Evolutionary conservation across 2,888 invertebrate species (phyloP), one percentile per base, ranked within the genome.

Genomic region (Tetranychus truncatus): DNA sequence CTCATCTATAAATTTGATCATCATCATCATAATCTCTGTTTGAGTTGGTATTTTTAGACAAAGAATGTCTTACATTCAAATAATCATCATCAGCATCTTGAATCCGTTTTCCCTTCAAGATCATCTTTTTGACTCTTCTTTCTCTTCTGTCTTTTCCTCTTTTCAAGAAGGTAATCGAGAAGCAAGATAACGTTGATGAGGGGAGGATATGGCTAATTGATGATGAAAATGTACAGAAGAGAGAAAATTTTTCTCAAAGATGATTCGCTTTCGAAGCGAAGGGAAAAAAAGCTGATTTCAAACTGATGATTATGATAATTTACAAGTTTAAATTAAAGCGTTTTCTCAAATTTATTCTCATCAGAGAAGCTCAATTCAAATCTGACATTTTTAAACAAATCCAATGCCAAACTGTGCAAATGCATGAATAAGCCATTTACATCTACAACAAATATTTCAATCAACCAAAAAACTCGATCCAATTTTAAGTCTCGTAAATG

Each of bases 171-270:
- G 34, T 34, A 34, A 34, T 3, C 34, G 55, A 15, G 15, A 55
- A 55, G 9, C 15, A 55, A 55, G 55, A 55, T 55, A 55, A 55
- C 15, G 55, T 15, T 55, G 55, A 55, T 55, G 55, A 55, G 55
- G 55, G 55, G 55, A 55, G 55, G 55, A 55, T 55, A 55, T 55
- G 55, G 55, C 55, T 55, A 55, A 55, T 55, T 55, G 55, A 55
- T 55, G 55, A 55, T 55, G 55, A 55, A 55, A 15, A 55, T 15
- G 55, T 5, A 15, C 11, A 55, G 55, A 55, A 55, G 55, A 55
- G 55, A 55, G 55, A 3, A 6, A 15, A 7, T 3, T 15, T 15
- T 15, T 9, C 1, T 15, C 55, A 15, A 55, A 55, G 15, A 55
- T 55, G 55, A 55, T 55, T 9, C 9, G 55, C 34, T 34, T 34